phyloP scores from a whole-genome alignment of 2,113 vertebrate species.

The Odobenus rosmarus region DNA sequence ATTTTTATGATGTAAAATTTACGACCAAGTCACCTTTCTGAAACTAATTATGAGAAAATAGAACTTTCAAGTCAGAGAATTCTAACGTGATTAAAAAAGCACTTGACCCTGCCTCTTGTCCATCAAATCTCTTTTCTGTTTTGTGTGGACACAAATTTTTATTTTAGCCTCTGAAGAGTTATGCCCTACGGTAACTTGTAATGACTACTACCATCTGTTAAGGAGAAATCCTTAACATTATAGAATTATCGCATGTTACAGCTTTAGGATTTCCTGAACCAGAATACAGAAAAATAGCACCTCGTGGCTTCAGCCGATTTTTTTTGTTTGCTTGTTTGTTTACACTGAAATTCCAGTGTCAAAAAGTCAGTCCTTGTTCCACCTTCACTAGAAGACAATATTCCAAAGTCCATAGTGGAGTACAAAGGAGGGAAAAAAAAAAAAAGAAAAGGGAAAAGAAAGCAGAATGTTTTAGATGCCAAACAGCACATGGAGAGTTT shows the following conservation, averaged over 20 bases:
- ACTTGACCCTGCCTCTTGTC: neutral
- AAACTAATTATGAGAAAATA: slow-evolving; percentile 70
- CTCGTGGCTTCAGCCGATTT: slow-evolving; percentile 47
- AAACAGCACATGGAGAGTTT: slow-evolving; percentile 78
- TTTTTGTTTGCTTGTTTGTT: slow-evolving; percentile 42
- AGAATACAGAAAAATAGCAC: slow-evolving; percentile 37
- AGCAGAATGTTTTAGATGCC: slow-evolving; percentile 70
- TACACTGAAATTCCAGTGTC: slow-evolving; percentile 67
- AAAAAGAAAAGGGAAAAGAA: neutral
- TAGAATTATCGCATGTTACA: slow-evolving; percentile 44
- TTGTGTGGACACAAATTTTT: slow-evolving; percentile 35
- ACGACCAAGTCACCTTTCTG: slow-evolving; percentile 62
- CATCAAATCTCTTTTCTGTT: slow-evolving; percentile 54
- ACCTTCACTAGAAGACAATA: slow-evolving; percentile 73
- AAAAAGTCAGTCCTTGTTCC: slow-evolving; percentile 61
- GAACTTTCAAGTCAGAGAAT: neutral
- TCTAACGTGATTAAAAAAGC: slow-evolving; percentile 30
- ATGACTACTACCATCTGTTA: slow-evolving; percentile 61
- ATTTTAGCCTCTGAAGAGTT: slow-evolving; percentile 49
- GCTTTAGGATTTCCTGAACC: slow-evolving; percentile 56
- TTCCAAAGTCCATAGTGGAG: neutral
- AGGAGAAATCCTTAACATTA: slow-evolving; percentile 59
- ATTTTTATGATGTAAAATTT: slow-evolving; percentile 78
- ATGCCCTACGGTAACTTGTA: slow-evolving; percentile 54
- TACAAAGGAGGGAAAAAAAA: neutral